phyloP scores from a whole-genome alignment of 2,888 invertebrate genomes.

The Lymantria monacha region DNA sequence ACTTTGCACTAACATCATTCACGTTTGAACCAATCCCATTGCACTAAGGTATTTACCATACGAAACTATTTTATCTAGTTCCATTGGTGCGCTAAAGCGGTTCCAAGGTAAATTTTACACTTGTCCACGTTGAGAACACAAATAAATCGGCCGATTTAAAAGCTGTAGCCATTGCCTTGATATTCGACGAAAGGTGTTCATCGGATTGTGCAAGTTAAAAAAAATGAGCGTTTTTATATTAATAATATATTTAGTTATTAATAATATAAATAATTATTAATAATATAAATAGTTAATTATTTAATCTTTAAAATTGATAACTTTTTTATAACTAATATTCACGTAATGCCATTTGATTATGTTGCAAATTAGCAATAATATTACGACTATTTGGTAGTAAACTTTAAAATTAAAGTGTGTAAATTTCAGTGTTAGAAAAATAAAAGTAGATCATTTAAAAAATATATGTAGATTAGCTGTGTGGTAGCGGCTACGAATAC shows the following conservation, averaged over 20 bases:
- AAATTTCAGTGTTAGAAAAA: too few species aligned
- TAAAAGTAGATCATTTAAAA: too few species aligned
- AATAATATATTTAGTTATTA: neutral
- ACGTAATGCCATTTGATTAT: too few species aligned
- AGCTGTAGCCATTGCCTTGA: constrained; percentile 36
- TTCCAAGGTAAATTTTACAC: constrained; percentile 55
- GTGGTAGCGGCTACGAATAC: too few species aligned
- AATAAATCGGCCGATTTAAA: constrained; percentile 63
- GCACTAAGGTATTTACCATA: constrained; percentile 36
- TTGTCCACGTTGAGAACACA: constrained; percentile 48
- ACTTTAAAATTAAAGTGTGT: too few species aligned
- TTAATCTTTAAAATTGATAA: too few species aligned
- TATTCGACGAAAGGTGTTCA: constrained; percentile 35
- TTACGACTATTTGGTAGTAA: too few species aligned
- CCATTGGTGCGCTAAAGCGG: constrained; percentile 56
- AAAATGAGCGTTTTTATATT: constrained; percentile 5
- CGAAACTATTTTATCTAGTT: constrained; percentile 47
- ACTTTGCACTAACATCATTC: constrained; percentile 10
- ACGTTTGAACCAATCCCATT: constrained; percentile 7
- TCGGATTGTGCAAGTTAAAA: constrained; percentile 14
- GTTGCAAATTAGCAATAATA: too few species aligned
- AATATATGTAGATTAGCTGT: too few species aligned
- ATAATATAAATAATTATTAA: too few species aligned
- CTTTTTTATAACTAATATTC: too few species aligned
- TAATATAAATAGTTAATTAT: too few species aligned